Percentiles rank a stretch among this genome's conserved stretches.
phyloP scores from a whole-genome alignment of 2,797 vertebrate species.

The Rhinophrynus dorsalis region DNA sequence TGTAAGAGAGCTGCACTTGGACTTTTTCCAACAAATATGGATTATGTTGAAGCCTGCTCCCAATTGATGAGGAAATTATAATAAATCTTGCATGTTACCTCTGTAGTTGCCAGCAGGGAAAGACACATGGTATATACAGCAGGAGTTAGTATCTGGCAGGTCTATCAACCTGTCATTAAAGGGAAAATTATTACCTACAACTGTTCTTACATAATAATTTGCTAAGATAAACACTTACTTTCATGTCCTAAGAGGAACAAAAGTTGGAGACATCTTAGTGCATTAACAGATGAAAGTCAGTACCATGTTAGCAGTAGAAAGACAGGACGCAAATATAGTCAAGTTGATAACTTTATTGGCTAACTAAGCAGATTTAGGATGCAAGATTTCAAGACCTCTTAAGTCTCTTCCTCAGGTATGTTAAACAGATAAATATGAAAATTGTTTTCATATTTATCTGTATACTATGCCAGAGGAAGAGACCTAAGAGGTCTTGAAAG shows the following conservation, averaged over 20 bases:
- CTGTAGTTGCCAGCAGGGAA: constrained; percentile 83
- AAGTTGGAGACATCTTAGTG: background rate
- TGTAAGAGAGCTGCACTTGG: constrained; percentile 85
- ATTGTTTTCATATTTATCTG: too few relatives aligned
- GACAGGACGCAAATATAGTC: too few relatives aligned
- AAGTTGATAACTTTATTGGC: too few relatives aligned
- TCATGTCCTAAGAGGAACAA: background rate
- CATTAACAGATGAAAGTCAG: too few relatives aligned
- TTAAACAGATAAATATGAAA: too few relatives aligned
- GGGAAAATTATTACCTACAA: constrained; percentile 99
- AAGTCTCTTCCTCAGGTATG: too few relatives aligned
- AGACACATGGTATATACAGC: constrained; percentile 85
- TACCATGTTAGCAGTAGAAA: too few relatives aligned
- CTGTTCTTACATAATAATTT: constrained; percentile 97
- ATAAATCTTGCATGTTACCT: constrained; percentile 96
- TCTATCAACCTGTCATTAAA: constrained; percentile 99
- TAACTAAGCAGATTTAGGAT: too few relatives aligned
- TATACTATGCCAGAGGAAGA: too few relatives aligned
- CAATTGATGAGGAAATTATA: constrained; percentile 98
- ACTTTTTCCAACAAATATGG: constrained; percentile 99
- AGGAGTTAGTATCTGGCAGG: constrained; percentile 96
- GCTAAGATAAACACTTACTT: constrained; percentile 72
- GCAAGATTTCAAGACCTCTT: too few relatives aligned
- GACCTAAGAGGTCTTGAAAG: too few relatives aligned
- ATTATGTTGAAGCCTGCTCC: constrained; percentile 98